phyloP scores from a whole-genome alignment of 2,888 invertebrate genomes.

The Rhagophthalmus giganteus region DNA sequence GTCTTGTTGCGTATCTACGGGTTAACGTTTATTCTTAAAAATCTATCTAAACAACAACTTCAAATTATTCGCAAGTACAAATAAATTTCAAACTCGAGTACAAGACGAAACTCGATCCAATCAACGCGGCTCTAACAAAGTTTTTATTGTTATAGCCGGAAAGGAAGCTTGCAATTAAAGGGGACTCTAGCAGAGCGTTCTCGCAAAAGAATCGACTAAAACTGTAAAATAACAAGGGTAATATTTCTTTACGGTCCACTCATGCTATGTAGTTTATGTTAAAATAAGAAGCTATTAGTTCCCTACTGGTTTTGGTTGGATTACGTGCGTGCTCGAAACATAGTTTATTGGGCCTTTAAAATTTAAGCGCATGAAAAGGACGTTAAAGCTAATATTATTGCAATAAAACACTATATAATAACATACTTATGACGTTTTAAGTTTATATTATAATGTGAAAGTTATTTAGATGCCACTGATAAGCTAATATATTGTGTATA shows the following conservation, averaged over 20 bases:
- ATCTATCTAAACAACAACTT: too few species aligned
- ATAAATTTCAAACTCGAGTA: slow-evolving; percentile 5
- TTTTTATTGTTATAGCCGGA: slow-evolving; percentile 45
- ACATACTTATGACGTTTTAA: neutral
- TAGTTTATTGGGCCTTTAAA: slow-evolving; percentile 12
- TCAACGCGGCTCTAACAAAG: slow-evolving; percentile 44
- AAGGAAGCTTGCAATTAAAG: slow-evolving; percentile 33
- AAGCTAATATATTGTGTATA: neutral
- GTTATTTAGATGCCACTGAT: neutral
- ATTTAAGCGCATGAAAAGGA: slow-evolving; percentile 11
- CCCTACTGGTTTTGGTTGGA: neutral
- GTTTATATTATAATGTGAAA: neutral
- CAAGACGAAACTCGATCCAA: slow-evolving; percentile 38
- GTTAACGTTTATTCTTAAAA: too few species aligned
- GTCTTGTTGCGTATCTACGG: too few species aligned
- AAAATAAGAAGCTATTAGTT: neutral
- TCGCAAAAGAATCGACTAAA: slow-evolving; percentile 20
- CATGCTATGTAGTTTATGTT: neutral
- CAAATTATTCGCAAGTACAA: too few species aligned
- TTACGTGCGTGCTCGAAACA: slow-evolving; percentile 11
- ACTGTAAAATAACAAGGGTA: neutral
- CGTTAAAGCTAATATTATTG: slow-evolving; percentile 14
- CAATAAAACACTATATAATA: slow-evolving; percentile 17
- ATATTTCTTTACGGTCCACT: neutral
- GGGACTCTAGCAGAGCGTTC: slow-evolving; percentile 33